phyloP scores from a whole-genome alignment of 2,797 vertebrate species.

The Pelochelys cantorii region DNA sequence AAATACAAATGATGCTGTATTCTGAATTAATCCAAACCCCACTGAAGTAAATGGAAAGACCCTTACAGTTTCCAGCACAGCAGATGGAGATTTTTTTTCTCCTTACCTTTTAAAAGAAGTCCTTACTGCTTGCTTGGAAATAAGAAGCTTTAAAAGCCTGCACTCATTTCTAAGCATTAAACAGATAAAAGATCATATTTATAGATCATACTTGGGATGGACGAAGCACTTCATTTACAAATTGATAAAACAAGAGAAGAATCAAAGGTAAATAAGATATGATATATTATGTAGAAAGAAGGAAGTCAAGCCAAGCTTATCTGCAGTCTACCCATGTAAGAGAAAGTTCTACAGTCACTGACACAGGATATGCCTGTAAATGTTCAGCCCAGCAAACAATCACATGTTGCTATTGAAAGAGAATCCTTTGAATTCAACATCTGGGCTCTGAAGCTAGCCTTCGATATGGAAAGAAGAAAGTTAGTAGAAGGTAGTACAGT shows the following conservation, averaged over 20 bases:
- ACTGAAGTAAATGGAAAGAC: background rate
- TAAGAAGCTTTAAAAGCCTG: background rate
- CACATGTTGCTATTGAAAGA: slow-evolving; percentile 49
- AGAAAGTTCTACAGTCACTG: background rate
- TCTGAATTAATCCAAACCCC: background rate
- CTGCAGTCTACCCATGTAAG: slow-evolving; percentile 40
- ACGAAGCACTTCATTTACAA: slow-evolving; percentile 40
- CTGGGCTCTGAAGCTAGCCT: slow-evolving; percentile 25
- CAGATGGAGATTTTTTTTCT: background rate
- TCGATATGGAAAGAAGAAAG: background rate
- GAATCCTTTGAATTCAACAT: slow-evolving; percentile 33
- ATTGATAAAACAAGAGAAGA: slow-evolving; percentile 42
- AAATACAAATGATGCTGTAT: background rate
- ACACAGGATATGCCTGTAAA: slow-evolving; percentile 35
- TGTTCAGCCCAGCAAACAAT: slow-evolving; percentile 20
- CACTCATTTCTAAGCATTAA: slow-evolving; percentile 10
- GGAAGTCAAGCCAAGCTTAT: slow-evolving; percentile 31
- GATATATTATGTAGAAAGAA: slow-evolving; percentile 43
- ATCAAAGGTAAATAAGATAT: slow-evolving; percentile 43
- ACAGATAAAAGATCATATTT: slow-evolving; percentile 32
- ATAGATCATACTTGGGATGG: slow-evolving; percentile 49
- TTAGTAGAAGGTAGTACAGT: background rate
- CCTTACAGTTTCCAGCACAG: background rate
- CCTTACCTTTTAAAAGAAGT: background rate
- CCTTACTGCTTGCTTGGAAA: background rate